These are phyloP conservation scores for Patagioenas fasciata DNA, from an alignment of 2,113 vertebrate genomes.

Conservation along the genomic window DNA sequence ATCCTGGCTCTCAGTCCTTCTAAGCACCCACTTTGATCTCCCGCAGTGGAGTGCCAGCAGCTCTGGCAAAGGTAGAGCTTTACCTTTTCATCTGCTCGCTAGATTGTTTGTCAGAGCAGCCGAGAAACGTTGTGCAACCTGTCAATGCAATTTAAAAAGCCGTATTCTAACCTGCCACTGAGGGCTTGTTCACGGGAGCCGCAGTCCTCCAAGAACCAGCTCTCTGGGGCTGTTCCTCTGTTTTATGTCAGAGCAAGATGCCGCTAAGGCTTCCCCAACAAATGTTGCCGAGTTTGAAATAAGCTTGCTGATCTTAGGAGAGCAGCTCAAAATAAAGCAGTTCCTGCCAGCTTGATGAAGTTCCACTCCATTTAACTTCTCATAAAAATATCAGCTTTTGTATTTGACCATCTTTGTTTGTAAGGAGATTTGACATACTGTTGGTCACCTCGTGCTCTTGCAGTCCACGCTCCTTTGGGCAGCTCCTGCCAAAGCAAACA, in stretches of 20 bases:
- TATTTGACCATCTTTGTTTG: background rate
- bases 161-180: background rate
- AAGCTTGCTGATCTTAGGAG: background rate
- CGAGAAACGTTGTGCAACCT: background rate
- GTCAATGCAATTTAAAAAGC: background rate
- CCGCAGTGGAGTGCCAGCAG: background rate
- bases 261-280: background rate
- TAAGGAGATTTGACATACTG: background rate
- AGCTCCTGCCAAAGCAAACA: background rate
- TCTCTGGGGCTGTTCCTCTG: background rate
- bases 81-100: background rate
- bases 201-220: background rate
- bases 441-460: background rate
- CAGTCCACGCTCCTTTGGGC: background rate
- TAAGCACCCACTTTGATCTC: background rate
- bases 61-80: conserved; percentile 1
- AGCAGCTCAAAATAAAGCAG: background rate
- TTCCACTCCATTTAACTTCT: background rate
- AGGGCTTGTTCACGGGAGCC: background rate
- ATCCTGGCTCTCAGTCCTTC: background rate
- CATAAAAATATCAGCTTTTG: background rate
- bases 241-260: background rate
- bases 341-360: background rate
- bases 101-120: background rate
- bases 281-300: background rate